phyloP scores from a whole-genome alignment of 2,797 vertebrate genomes.

The Crocodylus rhombifer region DNA sequence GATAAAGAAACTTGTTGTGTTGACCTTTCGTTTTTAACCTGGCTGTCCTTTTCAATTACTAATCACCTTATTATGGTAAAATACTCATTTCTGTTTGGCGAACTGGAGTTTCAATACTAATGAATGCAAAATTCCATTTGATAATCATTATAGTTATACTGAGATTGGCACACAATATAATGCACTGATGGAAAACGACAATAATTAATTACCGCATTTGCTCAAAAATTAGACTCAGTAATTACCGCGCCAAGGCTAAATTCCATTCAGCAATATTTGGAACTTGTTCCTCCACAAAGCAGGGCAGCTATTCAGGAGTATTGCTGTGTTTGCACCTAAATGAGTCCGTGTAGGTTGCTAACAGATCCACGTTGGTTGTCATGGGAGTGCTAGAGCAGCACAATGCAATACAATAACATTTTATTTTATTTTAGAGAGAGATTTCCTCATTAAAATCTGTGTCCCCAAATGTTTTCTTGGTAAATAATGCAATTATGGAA shows the following conservation, averaged over 20 bases:
- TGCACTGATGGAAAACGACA: constrained; percentile 73
- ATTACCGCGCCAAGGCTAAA: constrained; percentile 73
- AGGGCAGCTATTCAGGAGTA: constrained; percentile 65
- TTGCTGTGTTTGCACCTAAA: constrained; percentile 70
- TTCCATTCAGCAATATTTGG: constrained; percentile 75
- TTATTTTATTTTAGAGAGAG: neutral
- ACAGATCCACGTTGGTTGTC: neutral
- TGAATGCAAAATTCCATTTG: constrained; percentile 66
- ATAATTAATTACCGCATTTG: constrained; percentile 77
- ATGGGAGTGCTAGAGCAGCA: constrained; percentile 50
- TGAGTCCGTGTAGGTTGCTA: constrained; percentile 63
- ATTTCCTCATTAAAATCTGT: constrained; percentile 43
- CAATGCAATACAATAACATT: neutral
- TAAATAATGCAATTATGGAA: constrained; percentile 29
- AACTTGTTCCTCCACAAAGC: constrained; percentile 64
- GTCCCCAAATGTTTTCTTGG: neutral
- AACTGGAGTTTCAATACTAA: constrained; percentile 37
- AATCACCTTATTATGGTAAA: constrained; percentile 49
- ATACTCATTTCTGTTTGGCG: constrained; percentile 42
- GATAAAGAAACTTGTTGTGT: neutral
- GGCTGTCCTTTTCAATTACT: constrained; percentile 43
- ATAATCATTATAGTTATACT: constrained; percentile 72
- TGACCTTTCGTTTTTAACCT: constrained; percentile 13
- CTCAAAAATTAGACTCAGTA: constrained; percentile 77
- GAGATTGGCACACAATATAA: constrained; percentile 76